Percentiles rank a stretch among this genome's conserved stretches.
Conservation (phyloP, 2,888 invertebrate species). For the Drosophila histrio region DNA sequence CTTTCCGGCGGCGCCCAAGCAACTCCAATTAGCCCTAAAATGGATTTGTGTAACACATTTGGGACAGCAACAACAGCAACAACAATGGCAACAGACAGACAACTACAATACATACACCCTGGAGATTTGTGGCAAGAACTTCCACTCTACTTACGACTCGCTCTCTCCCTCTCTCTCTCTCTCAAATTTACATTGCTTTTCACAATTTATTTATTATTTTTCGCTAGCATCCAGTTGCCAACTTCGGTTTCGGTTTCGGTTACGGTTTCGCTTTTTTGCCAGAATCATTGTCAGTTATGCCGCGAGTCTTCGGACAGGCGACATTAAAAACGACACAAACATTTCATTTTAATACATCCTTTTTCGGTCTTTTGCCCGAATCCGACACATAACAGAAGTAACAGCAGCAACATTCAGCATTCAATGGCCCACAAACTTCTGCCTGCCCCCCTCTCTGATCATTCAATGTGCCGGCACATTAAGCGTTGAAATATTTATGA, state of each 20-base stretch:
- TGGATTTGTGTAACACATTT: constrained; percentile 75
- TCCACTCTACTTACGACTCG: constrained; percentile 19
- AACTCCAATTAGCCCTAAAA: constrained; percentile 76
- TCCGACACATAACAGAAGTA: constrained; percentile 19
- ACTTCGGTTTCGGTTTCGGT: constrained; percentile 6
- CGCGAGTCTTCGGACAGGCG: constrained; percentile 44
- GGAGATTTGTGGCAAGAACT: constrained; percentile 57
- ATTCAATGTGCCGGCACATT: constrained; percentile 44
- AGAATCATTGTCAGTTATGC: constrained; percentile 47
- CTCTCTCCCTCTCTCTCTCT: too few species aligned
- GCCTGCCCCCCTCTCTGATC: constrained; percentile 3
- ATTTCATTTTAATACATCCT: constrained; percentile 75
- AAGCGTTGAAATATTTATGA: constrained; percentile 76
- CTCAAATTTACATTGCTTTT: constrained; percentile 48
- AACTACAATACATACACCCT: constrained; percentile 55
- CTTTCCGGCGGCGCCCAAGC: constrained; percentile 48
- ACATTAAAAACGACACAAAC: constrained; percentile 68
- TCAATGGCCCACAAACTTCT: background rate
- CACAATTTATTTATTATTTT: constrained; percentile 44
- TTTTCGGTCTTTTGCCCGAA: constrained; percentile 33
- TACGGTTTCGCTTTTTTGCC: constrained; percentile 17
- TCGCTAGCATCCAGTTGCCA: too few species aligned
- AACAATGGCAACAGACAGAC: constrained; percentile 9
- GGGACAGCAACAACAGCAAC: constrained; percentile 29
- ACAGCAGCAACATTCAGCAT: background rate